Base-by-base conservation (phyloP, 2,113 vertebrate genomes). In the Gnathonemus longibarbis region DNA sequence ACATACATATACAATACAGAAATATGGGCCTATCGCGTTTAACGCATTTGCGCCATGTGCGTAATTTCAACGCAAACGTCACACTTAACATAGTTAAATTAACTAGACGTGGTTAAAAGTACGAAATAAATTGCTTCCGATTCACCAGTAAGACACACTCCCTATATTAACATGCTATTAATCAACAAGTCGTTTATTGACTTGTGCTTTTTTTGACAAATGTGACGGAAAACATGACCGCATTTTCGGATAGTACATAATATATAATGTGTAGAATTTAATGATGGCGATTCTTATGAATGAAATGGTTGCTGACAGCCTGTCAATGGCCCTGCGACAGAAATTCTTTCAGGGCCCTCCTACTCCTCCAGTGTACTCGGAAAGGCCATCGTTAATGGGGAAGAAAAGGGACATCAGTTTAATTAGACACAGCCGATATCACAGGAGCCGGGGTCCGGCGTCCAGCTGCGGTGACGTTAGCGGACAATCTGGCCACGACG, bases 221-320 rank as follows among this genome's bases (percentile, higher is more conserved):
- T 80, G 74, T 80, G 35, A 80, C 74, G 74, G 74, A 80, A 80
- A 80, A 80, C 42, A 80, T 39, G 74, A 80, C 74, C 35, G 74
- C 35, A 39, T 80, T 17, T 17, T 42, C 31, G 13, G 4, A 3
- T 19, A 42, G 74, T 39, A 8, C 15, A 39, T 35, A 80, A 80
- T 39, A 19, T 19, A 80, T 15, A 15, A 46, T 46, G 42, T 84
- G 39, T 45, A 91, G 90, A 87, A 52, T 6, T 5, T 87, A 91
- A 84, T 87, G 46, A 91, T 91, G 70, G 88, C 83, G 48, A 31
- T 90, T 90, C 92, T 92, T 92, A 91, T 93, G 92, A 93, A 93
- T 93, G 90, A 91, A 89, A 50, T n/a, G 8, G 89, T 39, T 77
- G 15, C 88, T 90, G 90, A 90, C 89, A 91, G 77, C 24, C 88